These are phyloP conservation scores for Phasianus colchicus DNA, from an alignment of 2,113 vertebrate genomes.

Conservation along the genomic window DNA sequence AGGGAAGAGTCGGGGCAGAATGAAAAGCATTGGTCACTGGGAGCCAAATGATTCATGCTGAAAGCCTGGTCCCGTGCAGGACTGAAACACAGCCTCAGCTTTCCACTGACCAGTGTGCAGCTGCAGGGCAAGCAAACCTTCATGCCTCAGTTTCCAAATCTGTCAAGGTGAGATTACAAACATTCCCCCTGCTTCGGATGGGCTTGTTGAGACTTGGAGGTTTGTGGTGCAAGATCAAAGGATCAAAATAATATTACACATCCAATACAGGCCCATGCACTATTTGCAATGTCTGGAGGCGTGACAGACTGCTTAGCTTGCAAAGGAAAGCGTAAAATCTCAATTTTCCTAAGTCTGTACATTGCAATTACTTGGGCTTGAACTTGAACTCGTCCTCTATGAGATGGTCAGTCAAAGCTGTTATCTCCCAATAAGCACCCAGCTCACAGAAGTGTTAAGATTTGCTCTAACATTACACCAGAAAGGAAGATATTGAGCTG, in stretches of 20 bases:
- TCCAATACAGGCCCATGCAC: background rate
- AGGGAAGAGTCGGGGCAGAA: background rate
- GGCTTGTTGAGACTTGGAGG: conserved; percentile 46
- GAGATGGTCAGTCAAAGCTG: background rate
- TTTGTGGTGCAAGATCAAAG: conserved; percentile 52
- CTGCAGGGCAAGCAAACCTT: background rate
- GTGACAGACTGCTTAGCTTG: conserved; percentile 20
- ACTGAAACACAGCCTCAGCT: background rate
- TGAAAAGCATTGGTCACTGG: background rate
- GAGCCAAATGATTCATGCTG: background rate
- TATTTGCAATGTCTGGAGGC: background rate
- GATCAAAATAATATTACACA: background rate
- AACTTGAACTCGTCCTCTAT: background rate
- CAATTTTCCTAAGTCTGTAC: conserved; percentile 17
- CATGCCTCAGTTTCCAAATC: conserved; percentile 23
- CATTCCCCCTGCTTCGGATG: background rate
- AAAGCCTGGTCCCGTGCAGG: background rate
- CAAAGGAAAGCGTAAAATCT: conserved; percentile 26
- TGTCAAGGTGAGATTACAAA: background rate
- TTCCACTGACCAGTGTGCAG: background rate
- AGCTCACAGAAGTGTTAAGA: background rate
- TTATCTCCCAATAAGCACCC: background rate
- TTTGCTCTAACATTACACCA: background rate
- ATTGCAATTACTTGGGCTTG: background rate
- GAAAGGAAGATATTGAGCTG: background rate